A percentile compares a stretch with the other conserved stretches of the same genome.
phyloP scores from a whole-genome alignment of 2,797 vertebrate species.

The Lepilemur ruficaudatus region DNA sequence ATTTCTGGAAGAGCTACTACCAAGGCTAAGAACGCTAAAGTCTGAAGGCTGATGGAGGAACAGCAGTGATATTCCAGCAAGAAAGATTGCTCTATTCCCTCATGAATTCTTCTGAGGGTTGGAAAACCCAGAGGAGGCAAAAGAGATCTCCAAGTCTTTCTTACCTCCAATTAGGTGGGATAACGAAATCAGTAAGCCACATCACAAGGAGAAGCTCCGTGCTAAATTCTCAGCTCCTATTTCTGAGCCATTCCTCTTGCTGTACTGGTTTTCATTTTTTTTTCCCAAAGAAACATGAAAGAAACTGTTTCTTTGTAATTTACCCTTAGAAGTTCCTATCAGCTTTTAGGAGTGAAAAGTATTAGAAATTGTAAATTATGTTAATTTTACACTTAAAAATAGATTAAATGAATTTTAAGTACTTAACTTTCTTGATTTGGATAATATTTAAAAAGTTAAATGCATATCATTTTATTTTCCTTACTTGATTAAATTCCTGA shows the following conservation, averaged over 20 bases:
- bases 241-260: neutral
- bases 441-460: neutral
- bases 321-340: neutral
- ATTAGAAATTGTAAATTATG: neutral
- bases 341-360: neutral
- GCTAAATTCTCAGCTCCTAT: neutral
- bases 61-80: neutral
- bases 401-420: neutral
- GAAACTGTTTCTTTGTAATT: neutral
- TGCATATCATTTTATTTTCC: neutral
- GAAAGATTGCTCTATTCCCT: neutral
- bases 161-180: neutral
- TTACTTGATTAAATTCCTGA: neutral
- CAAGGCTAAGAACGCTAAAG: neutral
- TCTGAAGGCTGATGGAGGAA: neutral
- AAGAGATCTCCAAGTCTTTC: neutral
- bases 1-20: neutral
- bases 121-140: neutral
- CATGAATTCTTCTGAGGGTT: neutral
- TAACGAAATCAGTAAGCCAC: neutral
- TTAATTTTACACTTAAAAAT: neutral
- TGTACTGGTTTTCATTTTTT: neutral
- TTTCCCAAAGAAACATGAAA: neutral
- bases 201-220: neutral
- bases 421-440: neutral